Percentiles rank a stretch among this genome's conserved stretches.
Conservation (phyloP, 2,797 vertebrate genomes). For the Cirrhinus molitorella region DNA sequence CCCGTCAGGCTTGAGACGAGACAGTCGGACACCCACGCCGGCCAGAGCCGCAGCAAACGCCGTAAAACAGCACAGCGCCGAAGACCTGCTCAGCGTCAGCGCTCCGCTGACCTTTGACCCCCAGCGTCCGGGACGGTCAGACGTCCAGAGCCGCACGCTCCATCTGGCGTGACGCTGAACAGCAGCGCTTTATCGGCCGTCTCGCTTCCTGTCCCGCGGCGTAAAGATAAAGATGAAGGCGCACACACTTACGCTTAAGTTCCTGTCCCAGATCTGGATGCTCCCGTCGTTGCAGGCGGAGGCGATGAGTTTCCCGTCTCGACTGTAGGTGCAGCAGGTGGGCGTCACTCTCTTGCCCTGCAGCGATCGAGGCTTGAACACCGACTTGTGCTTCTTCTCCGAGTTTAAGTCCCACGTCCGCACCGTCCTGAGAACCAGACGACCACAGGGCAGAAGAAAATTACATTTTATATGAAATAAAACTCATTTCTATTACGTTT, state of each 20-base stretch:
- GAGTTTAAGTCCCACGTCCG: slow-evolving; percentile 93
- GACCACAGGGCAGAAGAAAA: background rate
- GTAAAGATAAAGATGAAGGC: background rate
- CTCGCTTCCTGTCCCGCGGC: background rate
- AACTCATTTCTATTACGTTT: no score
- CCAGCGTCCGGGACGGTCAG: slow-evolving; percentile 47
- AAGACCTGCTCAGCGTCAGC: slow-evolving; percentile 66
- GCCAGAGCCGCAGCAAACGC: slow-evolving; percentile 28
- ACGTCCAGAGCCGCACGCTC: background rate
- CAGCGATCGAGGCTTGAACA: slow-evolving; percentile 92
- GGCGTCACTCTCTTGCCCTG: slow-evolving; percentile 95
- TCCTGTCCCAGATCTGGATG: slow-evolving; percentile 98
- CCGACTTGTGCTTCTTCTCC: slow-evolving; percentile 92
- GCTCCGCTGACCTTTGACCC: slow-evolving; percentile 68
- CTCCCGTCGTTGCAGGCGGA: slow-evolving; percentile 95
- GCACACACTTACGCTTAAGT: slow-evolving; percentile 88
- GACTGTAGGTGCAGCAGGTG: slow-evolving; percentile 92
- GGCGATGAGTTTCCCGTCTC: slow-evolving; percentile 93
- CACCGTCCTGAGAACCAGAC: slow-evolving; percentile 83
- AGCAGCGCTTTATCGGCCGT: slow-evolving; percentile 62
- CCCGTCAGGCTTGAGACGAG: slow-evolving; percentile 48
- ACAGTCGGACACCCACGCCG: slow-evolving; percentile 58
- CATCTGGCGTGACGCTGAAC: slow-evolving; percentile 62
- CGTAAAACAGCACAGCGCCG: slow-evolving; percentile 27
- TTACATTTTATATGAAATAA: background rate